phyloP scores from a whole-genome alignment of 1,140 invertebrate genomes.

The Matsumurasca onukii region DNA sequence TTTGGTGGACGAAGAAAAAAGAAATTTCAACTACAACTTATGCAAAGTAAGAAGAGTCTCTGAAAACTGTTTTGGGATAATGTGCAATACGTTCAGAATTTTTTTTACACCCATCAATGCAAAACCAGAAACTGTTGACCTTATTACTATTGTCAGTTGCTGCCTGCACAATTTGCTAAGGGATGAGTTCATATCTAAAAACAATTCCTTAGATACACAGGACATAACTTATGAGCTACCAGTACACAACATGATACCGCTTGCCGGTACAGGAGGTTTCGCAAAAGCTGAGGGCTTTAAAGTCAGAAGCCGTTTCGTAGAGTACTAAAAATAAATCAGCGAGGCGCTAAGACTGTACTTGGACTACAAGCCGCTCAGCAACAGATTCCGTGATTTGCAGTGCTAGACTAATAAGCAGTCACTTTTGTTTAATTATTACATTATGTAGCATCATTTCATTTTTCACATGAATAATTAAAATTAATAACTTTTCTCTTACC shows the following conservation, averaged over 20 bases:
- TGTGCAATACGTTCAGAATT: constrained; percentile 34
- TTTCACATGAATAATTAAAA: too few species aligned
- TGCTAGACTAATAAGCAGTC: too few species aligned
- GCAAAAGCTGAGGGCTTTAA: constrained; percentile 20
- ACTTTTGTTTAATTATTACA: too few species aligned
- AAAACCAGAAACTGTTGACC: background rate
- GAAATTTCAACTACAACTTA: constrained; percentile 42
- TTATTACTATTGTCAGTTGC: background rate
- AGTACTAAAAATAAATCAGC: too few species aligned
- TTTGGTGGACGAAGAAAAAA: constrained; percentile 29
- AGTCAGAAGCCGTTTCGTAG: constrained; percentile 1
- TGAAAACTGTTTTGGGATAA: constrained; percentile 40
- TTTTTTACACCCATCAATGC: too few species aligned
- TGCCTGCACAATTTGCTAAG: constrained; percentile 34
- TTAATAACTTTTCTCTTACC: too few species aligned
- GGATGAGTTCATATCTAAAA: constrained; percentile 29
- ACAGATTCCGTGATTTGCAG: too few species aligned
- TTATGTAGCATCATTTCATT: too few species aligned
- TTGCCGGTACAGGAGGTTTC: constrained; percentile 32
- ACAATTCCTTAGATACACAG: background rate
- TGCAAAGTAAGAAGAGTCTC: constrained; percentile 40
- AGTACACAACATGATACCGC: constrained; percentile 31
- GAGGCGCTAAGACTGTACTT: too few species aligned
- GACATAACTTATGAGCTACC: background rate
- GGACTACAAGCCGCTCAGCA: too few species aligned